These are phyloP conservation scores for Delphinapterus leucas DNA, from an alignment of 2,113 vertebrate species.

Conservation along the genomic window DNA sequence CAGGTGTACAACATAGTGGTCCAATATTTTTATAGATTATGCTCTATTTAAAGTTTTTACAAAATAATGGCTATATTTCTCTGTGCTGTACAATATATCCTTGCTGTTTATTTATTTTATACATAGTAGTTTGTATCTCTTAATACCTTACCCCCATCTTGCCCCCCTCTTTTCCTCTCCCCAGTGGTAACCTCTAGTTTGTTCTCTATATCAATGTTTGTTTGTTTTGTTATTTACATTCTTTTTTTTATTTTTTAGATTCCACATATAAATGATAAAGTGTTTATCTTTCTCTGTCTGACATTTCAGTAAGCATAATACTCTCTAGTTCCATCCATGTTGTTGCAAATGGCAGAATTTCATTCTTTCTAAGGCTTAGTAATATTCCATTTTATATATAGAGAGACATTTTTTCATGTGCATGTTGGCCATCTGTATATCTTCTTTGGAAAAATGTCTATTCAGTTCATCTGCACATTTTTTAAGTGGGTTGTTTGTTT, in stretches of 20 bases:
- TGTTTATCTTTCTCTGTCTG: background rate
- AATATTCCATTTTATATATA: background rate
- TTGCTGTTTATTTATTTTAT: background rate
- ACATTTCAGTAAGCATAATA: background rate
- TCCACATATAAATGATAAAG: background rate
- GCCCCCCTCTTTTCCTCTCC: background rate
- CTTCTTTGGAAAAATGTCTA: background rate
- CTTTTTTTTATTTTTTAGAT: background rate
- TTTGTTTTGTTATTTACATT: background rate
- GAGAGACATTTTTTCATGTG: background rate
- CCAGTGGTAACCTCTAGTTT: background rate
- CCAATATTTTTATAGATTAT: background rate
- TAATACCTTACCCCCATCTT: background rate
- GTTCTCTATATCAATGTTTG: background rate
- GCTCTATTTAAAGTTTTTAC: background rate
- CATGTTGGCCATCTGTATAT: background rate
- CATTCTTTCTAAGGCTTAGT: background rate
- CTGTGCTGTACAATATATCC: background rate
- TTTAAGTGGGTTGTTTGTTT: background rate
- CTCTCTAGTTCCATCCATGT: background rate
- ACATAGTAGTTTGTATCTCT: background rate
- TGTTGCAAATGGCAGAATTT: background rate
- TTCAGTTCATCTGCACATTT: background rate
- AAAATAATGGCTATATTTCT: background rate
- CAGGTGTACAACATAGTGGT: background rate